Base-by-base conservation (phyloP, 1,140 invertebrate species). In the Pentalonia nigronervosa region DNA sequence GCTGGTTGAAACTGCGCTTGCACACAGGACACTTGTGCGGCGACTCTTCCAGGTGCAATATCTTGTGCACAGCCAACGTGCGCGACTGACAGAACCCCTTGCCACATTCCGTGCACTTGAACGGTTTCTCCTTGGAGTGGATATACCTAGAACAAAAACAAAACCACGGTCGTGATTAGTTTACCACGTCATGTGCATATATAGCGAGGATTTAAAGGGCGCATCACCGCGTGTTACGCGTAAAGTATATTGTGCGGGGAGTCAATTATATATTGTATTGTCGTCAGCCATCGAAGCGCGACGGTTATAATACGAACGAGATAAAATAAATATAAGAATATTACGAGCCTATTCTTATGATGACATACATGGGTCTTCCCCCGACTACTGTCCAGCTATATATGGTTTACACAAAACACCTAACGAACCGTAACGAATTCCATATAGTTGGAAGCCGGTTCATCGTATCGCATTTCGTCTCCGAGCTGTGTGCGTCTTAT, bases 61-160 rank as follows among this genome's bases (percentile, higher is more conserved):
- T 98, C 95, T 98, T 98, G 96, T 99, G 98, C 7, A 99, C 98
- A 20, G 98, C 98, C 94, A 99, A 95, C 1, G 98, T 99, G 67
- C 98, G 96, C 34, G 98, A 98, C 95, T 99, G 99, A 95, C 98
- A 99, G 96, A 99, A 99, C 25, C 98, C 98, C 95, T 99, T 99
- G 90, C 98, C 98, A 95, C 99, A 99, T 95, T 99, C 98, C 34
- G 97, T 97, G 95, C 99, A 99, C 95, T 98, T 99, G 96, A 99
- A 99, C 0, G 99, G 98, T 95, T 99, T 99, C 95, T 99, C 98
- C 95, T 99, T 99, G 50, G 98, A 98, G 95, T 99, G 99, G 94
- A 99, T 99, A 95, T 99, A 99, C 96, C 98, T 99, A 96, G 48
- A 97, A 96, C 94, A 95, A 83, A 94, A 89, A 94, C 20, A 14